Evolutionary conservation across 2,888 invertebrate genomes (phyloP), one percentile per base, ranked within the genome.

Genomic region (Hoplodrina ambigua): DNA sequence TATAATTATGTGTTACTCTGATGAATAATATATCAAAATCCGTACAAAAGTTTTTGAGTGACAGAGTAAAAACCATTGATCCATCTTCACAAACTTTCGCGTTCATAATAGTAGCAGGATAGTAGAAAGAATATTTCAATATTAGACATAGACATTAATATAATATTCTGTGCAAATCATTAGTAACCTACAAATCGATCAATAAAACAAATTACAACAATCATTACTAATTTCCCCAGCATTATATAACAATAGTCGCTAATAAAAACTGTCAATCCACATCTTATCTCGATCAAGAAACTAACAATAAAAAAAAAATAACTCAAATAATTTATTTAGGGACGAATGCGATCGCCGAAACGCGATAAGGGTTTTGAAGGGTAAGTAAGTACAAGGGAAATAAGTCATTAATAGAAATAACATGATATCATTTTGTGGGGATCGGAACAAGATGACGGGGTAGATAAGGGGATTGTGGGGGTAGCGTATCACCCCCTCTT

Each of bases 371-470:
- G 20, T 66, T 53, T 44, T 60, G 67, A 78, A 81, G 85, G 84
- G 81, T 72, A 73, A 46, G 85, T 87, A 80, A 83, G 86, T 85
- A 85, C 88, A 89, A 88, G 90, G 89, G 92, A 89, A 92, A 89
- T 92, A 91, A 91, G 92, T 94, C 93, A 94, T 94, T 94, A 94
- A 94, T 94, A 93, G 91, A 92, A 92, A 92, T 91, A 91, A 90
- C 88, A 85, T 81, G 84, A 83, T 94, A 94, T 94, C 94, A 87
- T 75, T 87, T 84, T 82, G 85, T 80, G 88, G 90, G 91, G 92
- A 92, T 93, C 93, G 69, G 73, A 83, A 88, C 87, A 86, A 87
- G 91, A 92, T 91, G 83, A 72, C 30, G 41, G 72, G 54, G 60
- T 55, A 64, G 82, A 82, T 82, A 84, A 72, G 65, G 65, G 66